Base-by-base conservation (phyloP, 2,888 invertebrate genomes). In the Lasioglossum malachurum region DNA sequence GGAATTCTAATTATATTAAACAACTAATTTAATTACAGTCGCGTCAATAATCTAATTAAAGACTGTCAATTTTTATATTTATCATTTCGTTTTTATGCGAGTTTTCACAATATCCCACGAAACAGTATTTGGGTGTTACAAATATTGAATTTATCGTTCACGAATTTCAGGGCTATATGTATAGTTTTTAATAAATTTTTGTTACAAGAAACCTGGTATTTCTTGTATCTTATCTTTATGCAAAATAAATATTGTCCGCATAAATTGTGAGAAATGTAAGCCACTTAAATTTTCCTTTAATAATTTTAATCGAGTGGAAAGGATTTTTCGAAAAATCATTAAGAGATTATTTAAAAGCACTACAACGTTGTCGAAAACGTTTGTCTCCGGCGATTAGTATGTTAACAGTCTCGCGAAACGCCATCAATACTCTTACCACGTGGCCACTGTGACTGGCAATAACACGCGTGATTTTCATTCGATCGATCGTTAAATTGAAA, bases 381-480 rank as follows among this genome's bases (percentile, higher is more conserved):
- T 57, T n/a, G n/a, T 57, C 57, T 57, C n/a, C 57, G n/a, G 12
- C n/a, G 31, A 74, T 80, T 46, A 38, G 16, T 71, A 80, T 71
- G 82, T 53, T 38, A 60, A 49, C n/a, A 71, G 57, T 46, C 75
- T 38, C 69, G 69, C 69, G 44, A 71, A 31, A 35, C 3, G 67
- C 19, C 16, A 67, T 67, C 35, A 23, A 38, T 23, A 38, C 19
- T 23, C 67, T 23, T 8, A n/a, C 73, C 69, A 75, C 75, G 86
- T 80, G 73, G 53, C 75, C 77, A 80, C 64, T 67, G 73, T 23
- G 69, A 87, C 72, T 53, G 8, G 75, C 46, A 73, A 87, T 84
- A 82, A 86, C 78, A 69, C 67, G 31, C 81, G 76, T 67, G 82
- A 85, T 84, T 80, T 84, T 89, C 84, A 84, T 79, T 46, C 77